Evolutionary conservation across 2,888 invertebrate genomes (phyloP).

Genomic region (Dexiosoma caninum): DNA sequence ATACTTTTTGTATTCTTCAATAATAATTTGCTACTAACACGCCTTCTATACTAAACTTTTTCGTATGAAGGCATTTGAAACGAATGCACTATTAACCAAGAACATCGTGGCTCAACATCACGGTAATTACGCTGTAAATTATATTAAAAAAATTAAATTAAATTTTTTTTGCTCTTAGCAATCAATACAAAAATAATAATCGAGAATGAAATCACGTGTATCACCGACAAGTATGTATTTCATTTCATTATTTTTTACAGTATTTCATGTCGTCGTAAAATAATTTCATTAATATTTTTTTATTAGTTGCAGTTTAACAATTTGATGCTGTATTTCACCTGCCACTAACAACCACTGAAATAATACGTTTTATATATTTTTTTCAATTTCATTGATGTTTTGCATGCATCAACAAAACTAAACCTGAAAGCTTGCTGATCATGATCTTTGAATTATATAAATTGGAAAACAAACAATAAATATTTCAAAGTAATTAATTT

Average conservation of each 20-base stretch:
- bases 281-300: slow-evolving; percentile 6
- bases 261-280: slow-evolving; percentile 41
- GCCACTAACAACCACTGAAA: slow-evolving; percentile 44
- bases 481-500: slow-evolving; percentile 8
- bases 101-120: slow-evolving; percentile 53
- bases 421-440: slow-evolving; percentile 19
- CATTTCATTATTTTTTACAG: background rate
- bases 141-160: background rate
- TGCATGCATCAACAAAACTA: background rate
- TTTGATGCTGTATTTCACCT: slow-evolving; percentile 8
- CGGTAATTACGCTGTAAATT: slow-evolving; percentile 44
- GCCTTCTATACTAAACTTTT: slow-evolving; percentile 41
- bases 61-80: slow-evolving; percentile 16
- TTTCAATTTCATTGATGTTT: slow-evolving; percentile 2
- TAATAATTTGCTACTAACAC: slow-evolving; percentile 29
- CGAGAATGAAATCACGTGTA: slow-evolving; percentile 38
- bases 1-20: slow-evolving; percentile 5
- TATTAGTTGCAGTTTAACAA: background rate
- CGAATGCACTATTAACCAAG: background rate
- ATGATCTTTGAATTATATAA: slow-evolving; percentile 24
- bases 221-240: slow-evolving; percentile 5
- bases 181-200: background rate
- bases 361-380: background rate
- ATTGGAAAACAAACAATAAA: background rate
- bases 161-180: background rate